Conservation (phyloP, 2,888 invertebrate species). For the Gymnocheta viridis region DNA sequence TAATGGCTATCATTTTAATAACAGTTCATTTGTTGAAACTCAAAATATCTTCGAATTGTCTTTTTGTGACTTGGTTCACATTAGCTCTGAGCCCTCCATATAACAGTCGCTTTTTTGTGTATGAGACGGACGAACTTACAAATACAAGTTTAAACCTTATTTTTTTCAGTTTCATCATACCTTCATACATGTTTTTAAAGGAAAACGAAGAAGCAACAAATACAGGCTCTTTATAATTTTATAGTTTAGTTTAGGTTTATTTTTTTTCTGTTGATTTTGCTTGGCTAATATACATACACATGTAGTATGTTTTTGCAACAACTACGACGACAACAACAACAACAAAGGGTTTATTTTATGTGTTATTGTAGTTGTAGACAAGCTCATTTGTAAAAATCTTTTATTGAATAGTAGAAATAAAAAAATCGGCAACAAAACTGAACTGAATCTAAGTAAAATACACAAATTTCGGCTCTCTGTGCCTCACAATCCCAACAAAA, state of each 20-base stretch:
- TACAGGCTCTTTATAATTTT: constrained; percentile 64
- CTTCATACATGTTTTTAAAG: too few relatives aligned
- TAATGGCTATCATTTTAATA: too few relatives aligned
- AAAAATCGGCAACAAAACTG: constrained; percentile 40
- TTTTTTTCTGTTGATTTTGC: constrained; percentile 10
- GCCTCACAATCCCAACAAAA: constrained; percentile 33
- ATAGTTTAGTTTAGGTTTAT: constrained; percentile 35
- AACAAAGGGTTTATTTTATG: constrained; percentile 11
- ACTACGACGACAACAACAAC: background rate
- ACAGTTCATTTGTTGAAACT: too few relatives aligned
- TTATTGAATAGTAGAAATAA: constrained; percentile 42
- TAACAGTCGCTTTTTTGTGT: constrained; percentile 7
- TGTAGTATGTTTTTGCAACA: constrained; percentile 5
- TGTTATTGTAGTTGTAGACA: constrained; percentile 29
- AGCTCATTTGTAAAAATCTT: constrained; percentile 58
- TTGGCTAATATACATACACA: constrained; percentile 30
- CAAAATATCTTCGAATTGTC: too few relatives aligned
- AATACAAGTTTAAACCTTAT: constrained; percentile 11
- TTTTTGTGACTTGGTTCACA: too few relatives aligned
- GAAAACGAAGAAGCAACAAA: constrained; percentile 35
- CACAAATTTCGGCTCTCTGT: constrained; percentile 52
- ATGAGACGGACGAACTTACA: constrained; percentile 35
- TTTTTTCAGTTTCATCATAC: constrained; percentile 12
- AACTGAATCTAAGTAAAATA: constrained; percentile 50
- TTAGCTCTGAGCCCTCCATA: too few relatives aligned